Base-by-base conservation (phyloP, 2,797 vertebrate species). In the Sebastes umbrosus region DNA sequence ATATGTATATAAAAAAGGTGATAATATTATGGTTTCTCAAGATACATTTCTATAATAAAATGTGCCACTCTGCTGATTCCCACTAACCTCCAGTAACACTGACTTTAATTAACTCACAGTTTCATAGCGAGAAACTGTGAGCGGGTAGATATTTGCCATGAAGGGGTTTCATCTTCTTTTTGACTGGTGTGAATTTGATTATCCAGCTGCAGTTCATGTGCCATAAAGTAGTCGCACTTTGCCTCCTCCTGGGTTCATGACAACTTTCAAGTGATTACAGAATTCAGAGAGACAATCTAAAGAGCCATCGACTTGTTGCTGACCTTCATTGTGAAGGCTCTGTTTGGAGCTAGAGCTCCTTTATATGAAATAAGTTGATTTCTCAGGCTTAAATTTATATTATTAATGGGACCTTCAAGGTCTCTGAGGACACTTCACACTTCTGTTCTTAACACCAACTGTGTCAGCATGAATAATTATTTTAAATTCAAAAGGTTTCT, bases 381-480 rank as follows among this genome's bases (percentile, higher is more conserved):
- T 70, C 46, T 78, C 32, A 58, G 66, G 75, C 58, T 76, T 55
- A 70, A 79, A 76, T 64, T 69, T 20, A 39, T 54, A 63, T 73
- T 69, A 73, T 57, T 60, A 84, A 82, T 24, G 20, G 31, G 50
- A 75, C 8, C 3, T 65, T 75, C 18, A 55, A 70, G 73, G 73
- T 81, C 73, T 86, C 46, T 20, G 34, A 82, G 43, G 69, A 79
- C 36, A 64, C 59, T 58, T 80, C 68, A 83, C 39, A 60, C 73
- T 58, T 72, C 66, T 55, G 39, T 64, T 63, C 39, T 80, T 79
- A 80, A 82, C 77, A 77, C 67, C 75, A 59, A 52, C 55, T 65
- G 52, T 70, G 73, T 78, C 82, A 69, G 80, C 59, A 73, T 84
- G 78, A 90, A 88, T 81, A 85, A 84, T 87, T 75, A 75, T 83